Base-by-base conservation (phyloP, 2,113 vertebrate genomes). In the Percina caprodes region DNA sequence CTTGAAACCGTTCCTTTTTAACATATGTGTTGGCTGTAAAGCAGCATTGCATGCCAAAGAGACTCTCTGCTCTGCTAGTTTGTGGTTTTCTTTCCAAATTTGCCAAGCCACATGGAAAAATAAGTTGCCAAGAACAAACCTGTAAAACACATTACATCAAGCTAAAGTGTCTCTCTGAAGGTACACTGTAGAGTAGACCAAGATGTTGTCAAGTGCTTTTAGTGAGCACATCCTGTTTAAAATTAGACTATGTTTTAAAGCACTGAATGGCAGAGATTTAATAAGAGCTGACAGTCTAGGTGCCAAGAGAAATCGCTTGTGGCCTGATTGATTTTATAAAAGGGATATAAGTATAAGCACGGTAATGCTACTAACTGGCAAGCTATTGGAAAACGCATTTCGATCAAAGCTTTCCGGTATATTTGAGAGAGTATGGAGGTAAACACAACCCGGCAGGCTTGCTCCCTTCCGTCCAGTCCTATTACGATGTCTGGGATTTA, bases 11-110 rank as follows among this genome's bases (percentile, higher is more conserved):
- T 86, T 69, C 72, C 35, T 82, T 75, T 92, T 88, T 51, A 77
- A 86, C 90, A 91, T 88, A 84, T 89, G 88, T 70, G 76, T 83
- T 90, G 88, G 92, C 88, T 86, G 67, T 72, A 83, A 86, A 79
- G 67, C 39, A 48, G 24, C 52, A 33, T 12, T 24, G 61, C 77
- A 78, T 72, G 85, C 92, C 92, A 91, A 74, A 85, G 80, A 80
- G 86, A 84, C 67, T 30, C 80, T 85, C 88, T 88, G 86, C 84
- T 89, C 69, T 10, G 6, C 78, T 85, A 83, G 77, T 90, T 92
- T 92, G 88, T 90, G 87, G 77, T 82, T 92, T 92, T 85, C 54
- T 85, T 84, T 91, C 89, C 75, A 90, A 91, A 90, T 88, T 59
- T 85, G 69, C 60, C 5, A 48, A 77, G 49, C 67, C 88, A 73